Evolutionary conservation across 2,113 vertebrate genomes (phyloP), one percentile per base, ranked within the genome.

Genomic region (Dicaeum eximium): DNA sequence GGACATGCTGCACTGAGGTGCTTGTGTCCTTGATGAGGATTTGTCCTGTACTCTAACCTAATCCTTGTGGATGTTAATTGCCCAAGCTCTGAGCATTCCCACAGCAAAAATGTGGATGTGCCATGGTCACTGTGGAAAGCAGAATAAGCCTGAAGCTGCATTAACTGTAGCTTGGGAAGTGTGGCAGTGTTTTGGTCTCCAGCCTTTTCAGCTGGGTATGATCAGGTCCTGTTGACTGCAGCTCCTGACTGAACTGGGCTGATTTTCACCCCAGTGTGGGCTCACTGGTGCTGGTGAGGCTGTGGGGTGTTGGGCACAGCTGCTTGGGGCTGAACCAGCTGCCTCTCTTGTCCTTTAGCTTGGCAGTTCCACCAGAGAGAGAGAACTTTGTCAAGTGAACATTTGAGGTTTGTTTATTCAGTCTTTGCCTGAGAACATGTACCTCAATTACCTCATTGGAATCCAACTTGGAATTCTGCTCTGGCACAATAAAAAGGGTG

Each of bases 281-380:
- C 57, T 70, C 60, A 12, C 7, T 45, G 53, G 42, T 71, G 51
- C 4, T 67, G 78, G 25, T 4, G 44, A 12, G 70, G 48, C 33
- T 33, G 2, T 28, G n/a, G 1, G 5, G n/a, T n/a, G 0, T 0
- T 58, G 33, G 5, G 23, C 58, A 6, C 0, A 7, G 42, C 62
- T 74, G 23, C 0, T 0, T 0, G 1, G 64, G 48, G 27, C 7
- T 54, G 37, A 35, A 25, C 24, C 58, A 72, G n/a, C 17, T 15
- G 3, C n/a, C 8, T 37, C 47, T 54, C 25, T 20, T n/a, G 23
- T 65, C 38, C 37, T 70, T 69, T 5, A 62, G 50, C 16, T 44
- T 80, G 35, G n/a, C 51, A 60, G 10, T 11, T 62, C 30, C 40
- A 30, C 30, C 56, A 58, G 42, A 54, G 37, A 56, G 37, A 56